phyloP scores from a whole-genome alignment of 2,797 vertebrate genomes.

The Petrocephalus sullivani region DNA sequence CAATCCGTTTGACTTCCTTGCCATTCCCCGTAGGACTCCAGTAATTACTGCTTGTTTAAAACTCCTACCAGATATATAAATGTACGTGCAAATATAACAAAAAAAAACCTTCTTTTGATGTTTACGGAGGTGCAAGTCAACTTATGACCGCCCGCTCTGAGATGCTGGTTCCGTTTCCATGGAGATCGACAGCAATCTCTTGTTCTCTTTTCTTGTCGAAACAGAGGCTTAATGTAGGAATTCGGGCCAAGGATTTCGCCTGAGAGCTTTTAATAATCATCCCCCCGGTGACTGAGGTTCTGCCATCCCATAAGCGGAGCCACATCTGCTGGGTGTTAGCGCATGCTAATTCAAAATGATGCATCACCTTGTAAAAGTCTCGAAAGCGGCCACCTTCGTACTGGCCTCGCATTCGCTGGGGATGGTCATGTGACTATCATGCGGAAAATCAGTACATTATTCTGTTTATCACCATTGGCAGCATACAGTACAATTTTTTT shows the following conservation, averaged over 20 bases:
- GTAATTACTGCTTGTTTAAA: neutral
- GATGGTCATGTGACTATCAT: neutral
- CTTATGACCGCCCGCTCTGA: constrained; percentile 10
- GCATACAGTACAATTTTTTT: neutral
- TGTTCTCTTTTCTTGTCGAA: constrained; percentile 34
- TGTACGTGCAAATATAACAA: neutral
- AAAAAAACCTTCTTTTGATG: neutral
- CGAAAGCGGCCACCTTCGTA: neutral
- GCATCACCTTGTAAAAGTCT: neutral
- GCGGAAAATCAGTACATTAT: constrained; percentile 5
- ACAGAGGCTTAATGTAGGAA: neutral
- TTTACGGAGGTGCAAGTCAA: constrained; percentile 17
- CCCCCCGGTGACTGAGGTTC: neutral
- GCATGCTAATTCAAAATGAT: neutral
- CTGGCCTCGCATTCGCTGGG: neutral
- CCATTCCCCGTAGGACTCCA: neutral
- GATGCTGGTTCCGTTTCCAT: constrained; percentile 41
- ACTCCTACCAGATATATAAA: neutral
- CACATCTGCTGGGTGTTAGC: constrained; percentile 5
- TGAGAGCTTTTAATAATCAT: constrained; percentile 3
- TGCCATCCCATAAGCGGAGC: neutral
- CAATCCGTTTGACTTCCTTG: neutral
- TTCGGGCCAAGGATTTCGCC: neutral
- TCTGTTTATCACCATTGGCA: neutral
- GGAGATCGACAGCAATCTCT: constrained; percentile 34